Base-by-base conservation (phyloP, 2,888 invertebrate species). In the Pandemis cinnamomeana region DNA sequence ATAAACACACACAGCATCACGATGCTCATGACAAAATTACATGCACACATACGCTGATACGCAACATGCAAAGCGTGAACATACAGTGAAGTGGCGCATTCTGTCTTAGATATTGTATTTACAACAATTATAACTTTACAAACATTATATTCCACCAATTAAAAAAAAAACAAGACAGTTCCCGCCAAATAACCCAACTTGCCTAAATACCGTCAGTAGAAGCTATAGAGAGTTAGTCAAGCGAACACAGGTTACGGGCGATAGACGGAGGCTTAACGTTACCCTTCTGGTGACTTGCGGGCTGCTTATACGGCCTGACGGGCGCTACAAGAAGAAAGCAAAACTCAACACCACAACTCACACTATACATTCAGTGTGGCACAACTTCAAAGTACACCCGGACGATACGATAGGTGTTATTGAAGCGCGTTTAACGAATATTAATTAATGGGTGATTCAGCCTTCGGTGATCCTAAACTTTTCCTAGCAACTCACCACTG, bases 221-320 rank as follows among this genome's bases (percentile, higher is more conserved):
- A 91, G 90, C 90, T 82, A 80, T 81, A 84, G 82, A 84, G 79
- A 58, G 85, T 92, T 92, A 93, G 89, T 91, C 87, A 84, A 81
- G 88, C 88, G 84, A 83, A 83, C 83, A 86, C 83, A 84, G 80
- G 83, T 87, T 87, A 89, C 83, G 86, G 83, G 86, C 84, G 84
- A 85, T 80, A 85, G 85, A 84, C 85, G 84, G 82, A 81, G 82
- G 85, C 84, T 83, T 78, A 89, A 92, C 91, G 83, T 94, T 94
- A 93, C 93, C 94, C 93, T 91, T 90, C 81, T 91, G 92, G 86
- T 94, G 94, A 80, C 90, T 91, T 84, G 91, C 81, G 80, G 93
- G 93, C 89, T 88, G 88, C 88, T 83, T 89, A 88, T 91, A 91
- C 86, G 84, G 87, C 84, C 89, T 88, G 88, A 85, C 89, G 86